These are phyloP conservation scores for Agonum fuliginosum DNA, from an alignment of 2,888 invertebrate species.

Conservation along the genomic window DNA sequence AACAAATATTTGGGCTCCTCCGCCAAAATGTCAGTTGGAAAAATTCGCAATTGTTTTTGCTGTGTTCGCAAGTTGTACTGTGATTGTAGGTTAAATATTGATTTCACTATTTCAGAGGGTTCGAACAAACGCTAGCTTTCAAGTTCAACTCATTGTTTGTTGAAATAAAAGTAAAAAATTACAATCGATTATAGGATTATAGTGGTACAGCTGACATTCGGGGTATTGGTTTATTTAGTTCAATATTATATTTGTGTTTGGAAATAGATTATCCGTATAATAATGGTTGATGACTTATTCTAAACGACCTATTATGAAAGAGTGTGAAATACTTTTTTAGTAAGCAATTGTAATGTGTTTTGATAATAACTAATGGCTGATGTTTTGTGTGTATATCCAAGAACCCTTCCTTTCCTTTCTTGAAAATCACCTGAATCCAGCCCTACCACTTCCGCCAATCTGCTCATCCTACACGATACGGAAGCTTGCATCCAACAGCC, in stretches of 20 bases:
- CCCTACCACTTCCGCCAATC: slow-evolving; percentile 20
- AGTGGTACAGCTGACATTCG: slow-evolving; percentile 13
- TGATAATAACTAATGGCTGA: too few relatives aligned
- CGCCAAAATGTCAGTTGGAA: neutral
- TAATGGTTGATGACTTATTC: neutral
- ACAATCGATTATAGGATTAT: slow-evolving; percentile 28
- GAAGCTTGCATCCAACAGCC: slow-evolving; percentile 21
- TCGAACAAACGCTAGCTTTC: slow-evolving; percentile 25
- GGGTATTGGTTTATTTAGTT: slow-evolving; percentile 11
- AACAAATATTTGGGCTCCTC: too few relatives aligned
- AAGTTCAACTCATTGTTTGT: slow-evolving; percentile 36
- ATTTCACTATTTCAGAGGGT: slow-evolving; percentile 12
- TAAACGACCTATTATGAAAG: too few relatives aligned
- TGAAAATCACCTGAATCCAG: slow-evolving; percentile 12
- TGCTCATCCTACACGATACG: slow-evolving; percentile 33
- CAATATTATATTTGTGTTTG: slow-evolving; percentile 1
- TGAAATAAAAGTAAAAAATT: slow-evolving; percentile 27
- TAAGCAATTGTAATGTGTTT: too few relatives aligned
- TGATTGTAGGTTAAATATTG: slow-evolving; percentile 36
- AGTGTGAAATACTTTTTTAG: too few relatives aligned
- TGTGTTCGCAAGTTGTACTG: neutral
- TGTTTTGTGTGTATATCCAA: too few relatives aligned
- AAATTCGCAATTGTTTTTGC: neutral
- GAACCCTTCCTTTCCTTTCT: neutral
- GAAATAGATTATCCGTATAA: neutral